Evolutionary conservation across 2,113 vertebrate genomes (phyloP), one percentile per base, ranked within the genome.

Genomic region (Toxostoma redivivum): DNA sequence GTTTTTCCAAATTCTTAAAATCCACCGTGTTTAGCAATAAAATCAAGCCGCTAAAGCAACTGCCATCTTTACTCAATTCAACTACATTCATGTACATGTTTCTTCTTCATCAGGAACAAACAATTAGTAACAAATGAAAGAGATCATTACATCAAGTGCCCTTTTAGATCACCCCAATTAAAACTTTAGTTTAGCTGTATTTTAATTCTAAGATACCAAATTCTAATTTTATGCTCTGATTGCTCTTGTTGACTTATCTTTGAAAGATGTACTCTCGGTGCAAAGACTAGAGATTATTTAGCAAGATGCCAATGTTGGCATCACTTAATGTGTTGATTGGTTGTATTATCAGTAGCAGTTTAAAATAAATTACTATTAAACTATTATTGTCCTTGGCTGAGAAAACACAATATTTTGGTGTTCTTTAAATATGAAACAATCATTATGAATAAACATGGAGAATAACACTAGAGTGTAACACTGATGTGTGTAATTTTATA

Each of bases 151-250:
- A 98, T 99, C 99, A 99, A 99, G 98, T 99, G 99, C 99, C 98
- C 99, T 98, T 99, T 99, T 98, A 98, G 98, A 98, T 99, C 98
- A 99, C 99, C 99, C 98, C 99, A 99, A 99, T 99, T 99, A 99
- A 99, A 98, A 98, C 98, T 98, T 98, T 98, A 97, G 98, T 98
- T 98, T 98, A 98, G 98, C 97, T 98, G 98, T 98, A 98, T 98
- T 98, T 98, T 98, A 98, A 98, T 98, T 99, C 97, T 98, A 98
- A 99, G 98, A 99, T 98, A 99, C 98, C 98, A 99, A 99, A 99
- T 99, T 99, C 99, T 99, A 98, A 99, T 99, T 99, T 99, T 99
- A 99, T 99, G 99, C 99, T 98, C 98, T 99, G 99, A 98, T 99
- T 99, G 98, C 98, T 99, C 99, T 98, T 99, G 99, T 99, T 99